Base-by-base conservation (phyloP, 2,797 vertebrate species). In the Enteromius anoplus region DNA sequence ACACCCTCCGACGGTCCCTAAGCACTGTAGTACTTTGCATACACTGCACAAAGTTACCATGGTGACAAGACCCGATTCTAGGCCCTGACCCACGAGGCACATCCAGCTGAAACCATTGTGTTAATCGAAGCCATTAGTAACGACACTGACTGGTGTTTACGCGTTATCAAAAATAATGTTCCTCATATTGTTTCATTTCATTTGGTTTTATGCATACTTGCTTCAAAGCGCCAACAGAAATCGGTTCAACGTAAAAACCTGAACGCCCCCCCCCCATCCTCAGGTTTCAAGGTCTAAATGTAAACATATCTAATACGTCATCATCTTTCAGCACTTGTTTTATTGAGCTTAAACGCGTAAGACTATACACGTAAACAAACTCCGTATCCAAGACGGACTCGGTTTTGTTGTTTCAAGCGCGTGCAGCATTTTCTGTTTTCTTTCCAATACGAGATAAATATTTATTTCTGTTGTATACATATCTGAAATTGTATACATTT, bases 31-130 rank as follows among this genome's bases (percentile, higher is more conserved):
- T 92, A 92, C 94, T 95, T 93, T 92, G 94, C 92, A 95, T 93
- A 93, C 90, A 91, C 91, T 89, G 88, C 90, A 89, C 83, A 84
- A 89, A 85, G 94, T 93, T 95, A 91, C 94, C 93, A 96, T 95
- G 93, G 95, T 91, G 94, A 96, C 94, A 84, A 88, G 89, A 92
- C 90, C 93, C 90, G 89, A 93, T 92, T 90, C 90, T 87, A 88
- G 89, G 89, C 90, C 80, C 91, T 90, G 90, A 94, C 92, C 92
- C 90, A 91, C 75, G 86, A 93, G 89, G 89, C 90, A 89, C 84
- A 86, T 78, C 75, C 53, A 86, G 77, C 34, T 45, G 64, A 78
- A 58, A 64, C 87, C 9, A 75, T 37, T 77, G 78, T 80, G 70
- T 82, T 45, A 72, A 40, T 70, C 29, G 68, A 62, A 81, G 37